Percentiles rank a stretch among this genome's conserved stretches.
Conservation (phyloP, 2,797 vertebrate genomes). For the Anabacerthia variegaticeps region DNA sequence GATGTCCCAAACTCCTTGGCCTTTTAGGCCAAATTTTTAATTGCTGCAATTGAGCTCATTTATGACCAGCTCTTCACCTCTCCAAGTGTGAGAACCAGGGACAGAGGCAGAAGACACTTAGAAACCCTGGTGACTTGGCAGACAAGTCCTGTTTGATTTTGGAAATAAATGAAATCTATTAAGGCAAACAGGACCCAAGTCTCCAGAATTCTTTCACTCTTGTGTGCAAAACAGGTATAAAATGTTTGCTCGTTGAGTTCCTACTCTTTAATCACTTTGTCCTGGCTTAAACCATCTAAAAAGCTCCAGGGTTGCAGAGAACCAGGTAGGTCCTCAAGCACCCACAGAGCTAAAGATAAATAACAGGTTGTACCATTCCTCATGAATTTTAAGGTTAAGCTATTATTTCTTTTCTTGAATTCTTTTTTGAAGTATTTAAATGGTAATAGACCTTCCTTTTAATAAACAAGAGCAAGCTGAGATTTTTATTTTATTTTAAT, state of each 20-base stretch:
- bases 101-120: background rate
- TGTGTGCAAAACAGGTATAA: background rate
- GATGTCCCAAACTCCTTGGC: background rate
- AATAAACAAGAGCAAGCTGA: conserved; percentile 37
- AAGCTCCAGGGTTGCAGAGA: background rate
- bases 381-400: conserved; percentile 14
- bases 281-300: background rate
- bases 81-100: background rate
- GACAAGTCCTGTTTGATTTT: background rate
- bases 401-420: background rate
- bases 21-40: background rate
- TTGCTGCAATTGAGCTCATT: background rate
- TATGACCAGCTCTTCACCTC: background rate
- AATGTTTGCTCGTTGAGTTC: background rate
- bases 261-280: background rate
- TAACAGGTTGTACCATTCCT: background rate
- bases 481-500: conserved; percentile 44
- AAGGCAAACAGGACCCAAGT: background rate
- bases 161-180: background rate
- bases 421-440: background rate
- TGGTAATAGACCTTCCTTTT: background rate
- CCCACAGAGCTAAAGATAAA: background rate
- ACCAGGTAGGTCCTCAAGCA: background rate
- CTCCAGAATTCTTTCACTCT: background rate
- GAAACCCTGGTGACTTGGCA: background rate